Evolutionary conservation across 2,888 invertebrate genomes (phyloP), one percentile per base, ranked within the genome.

Genomic region (Notocelia uddmanniana): DNA sequence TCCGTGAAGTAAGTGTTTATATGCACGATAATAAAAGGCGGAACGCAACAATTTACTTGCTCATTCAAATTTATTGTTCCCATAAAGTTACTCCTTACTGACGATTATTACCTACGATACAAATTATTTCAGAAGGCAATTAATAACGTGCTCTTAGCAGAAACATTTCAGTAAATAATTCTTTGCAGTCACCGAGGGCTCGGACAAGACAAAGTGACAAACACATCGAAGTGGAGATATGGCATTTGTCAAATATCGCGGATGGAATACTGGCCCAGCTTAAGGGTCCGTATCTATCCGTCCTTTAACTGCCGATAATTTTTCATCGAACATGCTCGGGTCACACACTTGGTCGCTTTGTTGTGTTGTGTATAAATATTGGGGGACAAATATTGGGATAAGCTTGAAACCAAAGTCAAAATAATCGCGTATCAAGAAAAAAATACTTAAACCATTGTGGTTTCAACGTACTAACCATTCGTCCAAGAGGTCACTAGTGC

Each of bases 1-100:
- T 26, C 41, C 1, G 41, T 41, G 15, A 19, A 59, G 21, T n/a
- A n/a, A n/a, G n/a, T n/a, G n/a, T n/a, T n/a, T n/a, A n/a, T 23
- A 54, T 8, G 8, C 13, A n/a, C 18, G 21, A 23, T 48, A 31
- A 50, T 64, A 52, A 52, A 52, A 52, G 26, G 5, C 34, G 19
- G 34, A 31, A 19, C 21, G 34, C 31, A 11, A 34, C 50, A 50
- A 31, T 64, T n/a, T 37, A 52, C 9, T 19, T 15, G 19, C 45
- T 10, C 52, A 64, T 52, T 64, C 52, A 21, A 23, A 34, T 64
- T 64, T 64, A 64, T 64, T 21, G 34, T 64, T 3, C 34, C 13
- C 52, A 31, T 64, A 64, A 64, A 64, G 19, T 52, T 31, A 18
- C 9, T n/a, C 10, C 8, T 31, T 52, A 13, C 37, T 64, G 15